Evolutionary conservation across 2,113 vertebrate species (phyloP).

Genomic region (Balaeniceps rex): DNA sequence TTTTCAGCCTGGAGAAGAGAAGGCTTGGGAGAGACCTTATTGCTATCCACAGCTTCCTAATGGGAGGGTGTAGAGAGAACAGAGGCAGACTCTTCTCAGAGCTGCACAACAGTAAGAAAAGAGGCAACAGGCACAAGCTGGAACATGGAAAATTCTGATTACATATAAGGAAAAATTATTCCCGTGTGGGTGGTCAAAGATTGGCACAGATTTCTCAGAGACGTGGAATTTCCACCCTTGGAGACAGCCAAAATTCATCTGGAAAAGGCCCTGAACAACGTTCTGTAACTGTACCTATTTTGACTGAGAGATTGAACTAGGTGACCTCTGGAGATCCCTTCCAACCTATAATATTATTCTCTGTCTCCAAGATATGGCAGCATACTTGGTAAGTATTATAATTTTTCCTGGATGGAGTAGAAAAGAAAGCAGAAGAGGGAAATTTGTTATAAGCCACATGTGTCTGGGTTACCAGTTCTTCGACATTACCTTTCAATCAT

Average conservation of each 20-base stretch:
- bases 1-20: neutral
- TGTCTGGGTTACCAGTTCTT: neutral
- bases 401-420: neutral
- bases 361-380: neutral
- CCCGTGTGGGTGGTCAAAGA: neutral
- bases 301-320: neutral
- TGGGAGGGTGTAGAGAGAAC: neutral
- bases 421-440: neutral
- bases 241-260: neutral
- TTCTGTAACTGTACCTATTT: neutral
- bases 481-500: constrained; percentile 42
- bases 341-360: neutral
- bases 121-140: neutral
- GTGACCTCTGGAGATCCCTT: neutral
- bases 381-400: neutral
- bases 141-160: neutral
- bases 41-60: neutral
- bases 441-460: neutral
- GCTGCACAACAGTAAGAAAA: neutral
- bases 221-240: neutral
- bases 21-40: neutral
- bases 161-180: neutral
- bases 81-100: neutral
- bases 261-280: neutral
- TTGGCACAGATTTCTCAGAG: neutral